Evolutionary conservation across 2,888 invertebrate species (phyloP), one percentile per base, ranked within the genome.

Genomic region (Drosophila barbarae): DNA sequence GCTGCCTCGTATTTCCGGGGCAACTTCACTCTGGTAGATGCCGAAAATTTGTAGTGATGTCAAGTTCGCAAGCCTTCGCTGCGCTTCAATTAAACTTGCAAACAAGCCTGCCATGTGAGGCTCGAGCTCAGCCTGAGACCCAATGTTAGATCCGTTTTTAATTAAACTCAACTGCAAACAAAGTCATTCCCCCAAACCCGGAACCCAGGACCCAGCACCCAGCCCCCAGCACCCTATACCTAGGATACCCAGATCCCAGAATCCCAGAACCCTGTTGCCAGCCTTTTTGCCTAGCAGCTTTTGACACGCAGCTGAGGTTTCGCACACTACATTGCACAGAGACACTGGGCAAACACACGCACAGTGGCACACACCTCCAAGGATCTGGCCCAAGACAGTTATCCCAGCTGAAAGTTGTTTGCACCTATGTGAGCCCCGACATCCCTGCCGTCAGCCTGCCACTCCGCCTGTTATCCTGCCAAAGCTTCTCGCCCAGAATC

Each of bases 91-190:
- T 84, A 81, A 80, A 84, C 58, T 78, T 76, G 66, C 78, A 69
- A 77, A 73, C 78, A 77, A 73, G 68, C 51, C 41, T 57, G 49
- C 54, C 64, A 41, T 64, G 78, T 35, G 68, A 60, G 67, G 55
- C 70, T 54, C 50, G 60, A 69, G 73, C 58, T 32, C 54, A 54
- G 52, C 36, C 50, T 42, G 42, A 59, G 69, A 56, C 52, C 58
- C 72, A 68, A 73, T 75, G 76, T 77, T 60, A 77, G 82, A 80
- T 80, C 78, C 84, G 78, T 72, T 80, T 80, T 80, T 81, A 81
- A 81, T 81, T 81, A 81, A 81, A 85, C 80, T 73, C 72, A 77
- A 85, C 85, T 75, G 65, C 83, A 79, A 85, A 77, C 77, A 80
- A 83, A 79, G 79, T 73, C 85, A 73, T 75, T 70, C 53, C 64